Conservation (phyloP, 2,113 vertebrate species). For the Eubucco bourcierii region DNA sequence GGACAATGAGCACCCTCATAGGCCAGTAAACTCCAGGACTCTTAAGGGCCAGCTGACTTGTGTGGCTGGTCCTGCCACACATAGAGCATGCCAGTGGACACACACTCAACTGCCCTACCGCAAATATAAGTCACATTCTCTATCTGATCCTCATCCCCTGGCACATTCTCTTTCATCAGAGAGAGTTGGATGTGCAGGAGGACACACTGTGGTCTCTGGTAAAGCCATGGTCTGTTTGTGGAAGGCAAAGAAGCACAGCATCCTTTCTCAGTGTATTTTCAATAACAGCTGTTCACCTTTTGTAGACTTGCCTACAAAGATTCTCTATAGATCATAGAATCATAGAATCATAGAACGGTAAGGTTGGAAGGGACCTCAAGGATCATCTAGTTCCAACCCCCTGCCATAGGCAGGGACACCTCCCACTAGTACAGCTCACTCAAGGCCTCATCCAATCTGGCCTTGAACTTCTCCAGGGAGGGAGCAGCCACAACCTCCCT, state of each 20-base stretch:
- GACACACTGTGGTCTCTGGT: not conserved
- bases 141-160: not conserved
- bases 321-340: not conserved
- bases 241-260: not conserved
- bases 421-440: too few relatives aligned
- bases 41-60: not conserved
- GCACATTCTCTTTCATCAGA: not conserved
- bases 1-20: not conserved
- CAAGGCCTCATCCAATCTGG: too few relatives aligned
- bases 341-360: too few relatives aligned
- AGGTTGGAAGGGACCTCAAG: too few relatives aligned
- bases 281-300: not conserved
- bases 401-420: too few relatives aligned
- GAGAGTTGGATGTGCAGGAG: not conserved
- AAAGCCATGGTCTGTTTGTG: not conserved
- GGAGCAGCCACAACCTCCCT: too few relatives aligned
- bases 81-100: not conserved
- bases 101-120: accelerated
- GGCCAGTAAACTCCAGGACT: not conserved
- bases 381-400: too few relatives aligned
- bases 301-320: not conserved
- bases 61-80: not conserved
- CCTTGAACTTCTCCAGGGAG: too few relatives aligned
- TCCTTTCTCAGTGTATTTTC: not conserved
- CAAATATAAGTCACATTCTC: not conserved